These are phyloP conservation scores for Ormyrus thymus DNA, from an alignment of 2,888 invertebrate species.

Conservation along the genomic window DNA sequence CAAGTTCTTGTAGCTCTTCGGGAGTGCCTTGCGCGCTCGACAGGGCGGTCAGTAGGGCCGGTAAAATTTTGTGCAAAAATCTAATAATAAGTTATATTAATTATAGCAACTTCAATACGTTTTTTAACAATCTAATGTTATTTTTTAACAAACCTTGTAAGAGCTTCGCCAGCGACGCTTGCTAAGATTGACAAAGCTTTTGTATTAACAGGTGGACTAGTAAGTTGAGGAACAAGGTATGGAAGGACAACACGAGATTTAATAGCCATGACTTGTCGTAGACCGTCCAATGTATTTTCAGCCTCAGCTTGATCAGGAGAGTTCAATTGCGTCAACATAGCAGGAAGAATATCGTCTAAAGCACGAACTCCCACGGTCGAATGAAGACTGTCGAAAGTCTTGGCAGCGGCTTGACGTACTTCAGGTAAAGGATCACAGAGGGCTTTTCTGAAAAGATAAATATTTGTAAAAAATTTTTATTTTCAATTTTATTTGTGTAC, in stretches of 20 bases:
- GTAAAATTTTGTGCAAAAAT: constrained; percentile 93
- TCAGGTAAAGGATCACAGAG: constrained; percentile 95
- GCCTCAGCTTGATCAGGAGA: constrained; percentile 87
- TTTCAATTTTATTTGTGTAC: not conserved
- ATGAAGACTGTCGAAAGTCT: constrained; percentile 97
- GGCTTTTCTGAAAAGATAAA: constrained; percentile 80
- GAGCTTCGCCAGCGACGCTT: constrained; percentile 94
- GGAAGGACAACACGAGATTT: constrained; percentile 97
- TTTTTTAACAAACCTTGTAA: constrained; percentile 80
- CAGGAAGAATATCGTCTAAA: constrained; percentile 96
- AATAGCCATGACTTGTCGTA: constrained; percentile 97
- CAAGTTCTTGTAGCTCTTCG: constrained; percentile 85
- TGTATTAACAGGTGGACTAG: constrained; percentile 91
- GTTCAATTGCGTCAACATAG: constrained; percentile 88
- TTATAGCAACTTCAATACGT: not conserved
- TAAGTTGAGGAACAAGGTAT: constrained; percentile 95
- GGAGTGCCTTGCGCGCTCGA: constrained; percentile 82
- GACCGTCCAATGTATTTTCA: constrained; percentile 95
- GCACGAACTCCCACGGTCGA: constrained; percentile 94
- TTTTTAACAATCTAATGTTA: not conserved
- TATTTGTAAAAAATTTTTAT: not conserved
- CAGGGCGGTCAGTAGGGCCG: constrained; percentile 89
- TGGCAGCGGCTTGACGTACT: constrained; percentile 95
- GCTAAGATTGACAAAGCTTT: constrained; percentile 95
- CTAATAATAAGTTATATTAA: constrained; percentile 8